A percentile compares a stretch with the other conserved stretches of the same genome.
phyloP scores from a whole-genome alignment of 2,113 vertebrate genomes.

The Ochotona curzoniae region DNA sequence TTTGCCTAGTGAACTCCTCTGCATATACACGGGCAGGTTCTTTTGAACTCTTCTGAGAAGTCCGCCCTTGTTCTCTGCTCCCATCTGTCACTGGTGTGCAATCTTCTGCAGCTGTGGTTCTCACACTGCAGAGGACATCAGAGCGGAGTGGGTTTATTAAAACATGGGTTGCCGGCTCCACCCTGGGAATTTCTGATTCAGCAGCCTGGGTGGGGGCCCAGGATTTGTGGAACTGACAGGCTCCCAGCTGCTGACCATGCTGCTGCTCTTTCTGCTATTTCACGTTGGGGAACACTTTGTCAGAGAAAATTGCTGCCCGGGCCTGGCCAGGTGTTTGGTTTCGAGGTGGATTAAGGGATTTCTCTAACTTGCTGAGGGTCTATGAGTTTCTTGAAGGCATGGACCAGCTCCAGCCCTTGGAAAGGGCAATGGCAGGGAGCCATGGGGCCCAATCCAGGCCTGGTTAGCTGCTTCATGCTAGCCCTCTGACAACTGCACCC shows the following conservation, averaged over 20 bases:
- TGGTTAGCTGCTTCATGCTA: background rate
- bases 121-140: background rate
- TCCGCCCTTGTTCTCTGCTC: background rate
- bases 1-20: background rate
- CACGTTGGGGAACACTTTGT: background rate
- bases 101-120: background rate
- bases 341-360: background rate
- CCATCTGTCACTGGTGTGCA: background rate
- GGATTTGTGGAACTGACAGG: background rate
- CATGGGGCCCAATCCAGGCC: background rate
- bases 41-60: background rate
- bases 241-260: background rate
- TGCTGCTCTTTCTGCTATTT: background rate
- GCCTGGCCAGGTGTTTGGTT: background rate
- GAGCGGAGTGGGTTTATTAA: background rate
- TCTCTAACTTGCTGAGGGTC: background rate
- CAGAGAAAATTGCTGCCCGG: background rate
- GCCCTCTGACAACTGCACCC: background rate
- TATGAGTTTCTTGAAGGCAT: background rate
- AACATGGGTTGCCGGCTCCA: conserved; percentile 18
- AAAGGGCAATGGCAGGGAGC: background rate
- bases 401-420: background rate
- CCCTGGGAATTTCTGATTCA: conserved; percentile 41
- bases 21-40: background rate
- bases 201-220: background rate